These are phyloP conservation scores for Gallinago undulata DNA, from an alignment of 2,113 vertebrate species.

Conservation along the genomic window DNA sequence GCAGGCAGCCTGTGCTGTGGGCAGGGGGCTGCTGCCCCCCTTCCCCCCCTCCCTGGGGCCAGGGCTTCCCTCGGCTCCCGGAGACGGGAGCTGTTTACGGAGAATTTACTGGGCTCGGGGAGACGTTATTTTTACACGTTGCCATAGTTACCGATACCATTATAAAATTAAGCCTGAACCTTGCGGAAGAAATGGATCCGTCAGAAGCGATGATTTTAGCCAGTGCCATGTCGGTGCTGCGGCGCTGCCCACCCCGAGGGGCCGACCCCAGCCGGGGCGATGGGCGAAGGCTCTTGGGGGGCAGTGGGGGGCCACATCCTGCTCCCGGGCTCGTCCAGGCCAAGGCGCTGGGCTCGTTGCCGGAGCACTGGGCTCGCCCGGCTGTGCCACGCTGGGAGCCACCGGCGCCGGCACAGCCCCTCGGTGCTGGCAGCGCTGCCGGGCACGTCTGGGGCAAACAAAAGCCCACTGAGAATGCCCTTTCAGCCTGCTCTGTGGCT, in stretches of 20 bases:
- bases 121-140: conserved; percentile 75
- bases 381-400: background rate
- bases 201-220: conserved; percentile 70
- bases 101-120: conserved; percentile 64
- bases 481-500: background rate
- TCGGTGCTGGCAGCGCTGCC: background rate
- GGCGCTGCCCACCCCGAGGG: background rate
- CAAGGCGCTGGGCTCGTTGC: background rate
- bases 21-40: background rate
- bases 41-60: background rate
- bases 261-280: background rate
- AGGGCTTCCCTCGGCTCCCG: background rate
- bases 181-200: conserved; percentile 72
- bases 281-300: background rate
- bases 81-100: conserved; percentile 12
- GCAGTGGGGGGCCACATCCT: background rate
- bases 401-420: background rate
- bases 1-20: background rate
- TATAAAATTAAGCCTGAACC: conserved; percentile 78
- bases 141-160: conserved; percentile 77
- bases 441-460: background rate
- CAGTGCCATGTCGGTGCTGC: conserved; percentile 45
- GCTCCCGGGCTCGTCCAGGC: background rate
- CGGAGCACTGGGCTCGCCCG: background rate
- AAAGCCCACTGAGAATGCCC: background rate